A percentile compares a stretch with the other conserved stretches of the same genome.
Evolutionary conservation across 2,888 invertebrate species (phyloP).

Genomic region (Rotaria sp.): DNA sequence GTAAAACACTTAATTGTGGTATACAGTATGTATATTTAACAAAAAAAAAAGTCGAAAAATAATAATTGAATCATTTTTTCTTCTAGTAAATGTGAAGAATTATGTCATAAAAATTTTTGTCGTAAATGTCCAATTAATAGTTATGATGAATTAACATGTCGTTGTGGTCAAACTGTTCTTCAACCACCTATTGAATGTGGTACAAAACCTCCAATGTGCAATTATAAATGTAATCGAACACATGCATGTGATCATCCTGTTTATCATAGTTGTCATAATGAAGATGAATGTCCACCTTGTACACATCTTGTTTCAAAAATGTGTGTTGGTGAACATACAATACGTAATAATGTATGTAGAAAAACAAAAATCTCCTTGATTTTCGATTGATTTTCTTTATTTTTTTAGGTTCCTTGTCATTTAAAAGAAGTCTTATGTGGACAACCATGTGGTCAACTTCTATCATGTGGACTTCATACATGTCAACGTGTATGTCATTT

Average conservation of each 20-base stretch:
- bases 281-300: constrained; percentile 71
- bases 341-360: constrained; percentile 31
- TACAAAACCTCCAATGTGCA: constrained; percentile 73
- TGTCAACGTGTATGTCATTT: constrained; percentile 35
- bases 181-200: constrained; percentile 89
- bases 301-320: constrained; percentile 74
- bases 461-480: constrained; percentile 32
- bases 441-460: constrained; percentile 32
- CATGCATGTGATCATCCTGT: constrained; percentile 76
- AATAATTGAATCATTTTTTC: neutral
- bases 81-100: constrained; percentile 69
- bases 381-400: neutral
- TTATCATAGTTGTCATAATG: constrained; percentile 75
- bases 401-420: constrained; percentile 33
- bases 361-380: neutral
- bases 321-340: constrained; percentile 58
- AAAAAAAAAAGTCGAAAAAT: neutral
- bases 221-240: constrained; percentile 67
- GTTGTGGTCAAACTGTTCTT: constrained; percentile 76
- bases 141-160: constrained; percentile 82
- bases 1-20: constrained; percentile 74
- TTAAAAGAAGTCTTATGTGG: constrained; percentile 39
- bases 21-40: constrained; percentile 59
- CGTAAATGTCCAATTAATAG: constrained; percentile 34
- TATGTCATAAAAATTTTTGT: constrained; percentile 73